A percentile compares a stretch with the other conserved stretches of the same genome.
phyloP scores from a whole-genome alignment of 2,113 vertebrate genomes.

The Echinops telfairi region DNA sequence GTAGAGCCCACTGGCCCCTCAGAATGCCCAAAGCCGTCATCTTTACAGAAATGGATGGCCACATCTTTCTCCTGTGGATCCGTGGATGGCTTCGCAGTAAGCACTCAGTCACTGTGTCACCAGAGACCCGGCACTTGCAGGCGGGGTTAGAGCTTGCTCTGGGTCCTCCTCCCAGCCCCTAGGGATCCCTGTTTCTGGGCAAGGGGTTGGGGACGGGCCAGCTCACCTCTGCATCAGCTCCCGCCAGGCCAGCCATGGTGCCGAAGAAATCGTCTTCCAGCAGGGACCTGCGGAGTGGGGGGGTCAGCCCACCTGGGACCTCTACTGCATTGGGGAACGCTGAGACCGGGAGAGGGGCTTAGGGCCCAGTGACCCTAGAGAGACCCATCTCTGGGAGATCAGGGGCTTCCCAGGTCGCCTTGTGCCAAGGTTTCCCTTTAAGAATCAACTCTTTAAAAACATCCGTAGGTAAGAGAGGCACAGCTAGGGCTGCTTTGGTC shows the following conservation, averaged over 20 bases:
- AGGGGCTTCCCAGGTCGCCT: background rate
- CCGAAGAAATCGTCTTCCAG: constrained; percentile 87
- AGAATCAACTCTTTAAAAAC: background rate
- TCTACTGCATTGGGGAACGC: background rate
- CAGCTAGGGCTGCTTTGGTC: background rate
- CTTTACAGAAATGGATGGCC: no score
- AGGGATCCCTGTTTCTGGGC: background rate
- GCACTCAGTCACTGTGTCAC: no score
- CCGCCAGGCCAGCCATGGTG: constrained; percentile 84
- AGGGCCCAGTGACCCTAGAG: background rate
- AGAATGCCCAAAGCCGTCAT: no score
- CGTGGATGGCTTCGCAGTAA: no score
- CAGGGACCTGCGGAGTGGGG: constrained; percentile 81
- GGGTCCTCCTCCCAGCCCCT: background rate
- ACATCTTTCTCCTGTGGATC: no score
- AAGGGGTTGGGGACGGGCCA: background rate
- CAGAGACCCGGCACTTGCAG: background rate
- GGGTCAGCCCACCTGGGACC: background rate
- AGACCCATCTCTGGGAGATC: background rate
- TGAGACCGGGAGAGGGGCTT: background rate
- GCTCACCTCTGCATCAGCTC: constrained; percentile 84
- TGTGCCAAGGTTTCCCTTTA: background rate
- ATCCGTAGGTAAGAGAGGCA: background rate
- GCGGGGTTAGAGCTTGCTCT: background rate
- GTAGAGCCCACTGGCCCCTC: no score